These are phyloP conservation scores for cat (Felis catus) DNA, from an alignment of 2,113 vertebrate genomes.

Conservation along the genomic window DNA sequence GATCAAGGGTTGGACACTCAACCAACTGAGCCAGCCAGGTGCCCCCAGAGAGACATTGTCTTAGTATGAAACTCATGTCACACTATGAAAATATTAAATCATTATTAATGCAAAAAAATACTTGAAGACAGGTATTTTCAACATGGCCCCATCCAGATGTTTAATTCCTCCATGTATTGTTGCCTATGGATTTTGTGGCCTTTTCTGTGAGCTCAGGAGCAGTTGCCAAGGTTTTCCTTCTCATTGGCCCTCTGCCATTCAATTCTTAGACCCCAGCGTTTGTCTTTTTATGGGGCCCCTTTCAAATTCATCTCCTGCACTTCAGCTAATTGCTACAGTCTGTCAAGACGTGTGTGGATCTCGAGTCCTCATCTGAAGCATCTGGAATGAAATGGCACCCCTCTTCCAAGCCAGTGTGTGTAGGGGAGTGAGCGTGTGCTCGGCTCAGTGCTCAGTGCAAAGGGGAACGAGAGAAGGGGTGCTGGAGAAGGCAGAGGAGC, in stretches of 20 bases:
- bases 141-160: neutral
- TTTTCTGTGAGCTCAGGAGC: neutral
- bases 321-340: neutral
- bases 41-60: neutral
- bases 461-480: fast-evolving
- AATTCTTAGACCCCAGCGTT: neutral
- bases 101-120: neutral
- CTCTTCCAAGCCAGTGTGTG: neutral
- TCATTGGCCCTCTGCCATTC: neutral
- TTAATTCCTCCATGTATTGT: neutral
- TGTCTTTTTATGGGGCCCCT: neutral
- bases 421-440: neutral
- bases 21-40: too few species aligned
- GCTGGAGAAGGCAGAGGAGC: neutral
- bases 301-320: neutral
- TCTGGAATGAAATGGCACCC: neutral
- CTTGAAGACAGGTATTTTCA: neutral
- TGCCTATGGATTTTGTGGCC: neutral
- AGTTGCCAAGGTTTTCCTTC: neutral
- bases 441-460: neutral
- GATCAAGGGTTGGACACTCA: too few species aligned
- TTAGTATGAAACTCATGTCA: neutral
- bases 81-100: neutral
- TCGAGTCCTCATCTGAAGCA: neutral
- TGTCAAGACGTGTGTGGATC: neutral